phyloP scores from a whole-genome alignment of 2,797 vertebrate species.

The Lacerta agilis region DNA sequence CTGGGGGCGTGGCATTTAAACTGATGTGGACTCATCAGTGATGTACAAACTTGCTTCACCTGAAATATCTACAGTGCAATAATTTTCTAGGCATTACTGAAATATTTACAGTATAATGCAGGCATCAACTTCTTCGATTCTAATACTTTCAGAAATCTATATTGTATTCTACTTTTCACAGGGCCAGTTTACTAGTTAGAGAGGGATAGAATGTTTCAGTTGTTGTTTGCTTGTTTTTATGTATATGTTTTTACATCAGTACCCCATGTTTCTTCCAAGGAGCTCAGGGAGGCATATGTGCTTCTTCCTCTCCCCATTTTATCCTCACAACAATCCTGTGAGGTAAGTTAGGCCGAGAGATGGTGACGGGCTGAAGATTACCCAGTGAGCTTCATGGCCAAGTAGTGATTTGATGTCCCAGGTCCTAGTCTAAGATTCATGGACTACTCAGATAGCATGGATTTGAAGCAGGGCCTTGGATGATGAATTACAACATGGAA shows the following conservation, averaged over 20 bases:
- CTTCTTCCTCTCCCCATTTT: too few relatives aligned
- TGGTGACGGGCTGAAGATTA: too few relatives aligned
- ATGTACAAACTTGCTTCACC: constrained; percentile 39
- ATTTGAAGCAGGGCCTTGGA: neutral
- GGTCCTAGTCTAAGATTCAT: too few relatives aligned
- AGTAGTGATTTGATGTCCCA: too few relatives aligned
- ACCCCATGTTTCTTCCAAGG: too few relatives aligned
- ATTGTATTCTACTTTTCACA: neutral
- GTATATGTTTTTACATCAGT: too few relatives aligned
- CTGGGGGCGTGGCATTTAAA: constrained; percentile 41
- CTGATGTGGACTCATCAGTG: constrained; percentile 13
- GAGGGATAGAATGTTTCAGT: neutral
- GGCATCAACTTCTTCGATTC: neutral
- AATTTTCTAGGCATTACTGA: constrained; percentile 38
- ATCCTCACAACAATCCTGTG: too few relatives aligned
- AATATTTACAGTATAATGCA: constrained; percentile 26
- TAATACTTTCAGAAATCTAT: neutral
- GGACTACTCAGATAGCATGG: neutral
- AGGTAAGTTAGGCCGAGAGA: too few relatives aligned
- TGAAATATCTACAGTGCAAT: constrained; percentile 32
- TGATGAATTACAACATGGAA: neutral
- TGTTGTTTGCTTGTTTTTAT: neutral
- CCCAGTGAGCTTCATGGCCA: too few relatives aligned
- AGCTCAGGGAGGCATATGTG: too few relatives aligned
- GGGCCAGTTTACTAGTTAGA: neutral